Percentiles rank a stretch among this genome's conserved stretches.
Evolutionary conservation across 2,888 invertebrate genomes (phyloP).

Genomic region (Troides aeacus): DNA sequence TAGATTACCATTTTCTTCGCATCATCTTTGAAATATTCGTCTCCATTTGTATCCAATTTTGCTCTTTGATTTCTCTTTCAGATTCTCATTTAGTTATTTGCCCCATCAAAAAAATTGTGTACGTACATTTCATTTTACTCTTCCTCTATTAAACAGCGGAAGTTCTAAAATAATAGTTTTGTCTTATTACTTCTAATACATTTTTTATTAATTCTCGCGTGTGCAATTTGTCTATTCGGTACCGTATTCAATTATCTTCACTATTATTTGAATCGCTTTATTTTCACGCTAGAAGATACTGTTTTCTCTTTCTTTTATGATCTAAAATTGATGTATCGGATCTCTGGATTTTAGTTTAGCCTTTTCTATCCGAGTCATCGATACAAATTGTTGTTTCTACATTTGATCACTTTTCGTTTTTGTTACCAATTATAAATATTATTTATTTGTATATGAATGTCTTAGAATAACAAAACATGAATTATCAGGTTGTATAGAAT

Average conservation of each 20-base stretch:
- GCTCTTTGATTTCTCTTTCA: no score
- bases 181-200: neutral
- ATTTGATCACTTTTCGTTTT: slow-evolving; percentile 37
- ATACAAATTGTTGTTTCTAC: slow-evolving; percentile 37
- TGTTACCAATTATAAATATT: neutral
- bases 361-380: slow-evolving; percentile 39
- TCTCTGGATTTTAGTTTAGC: neutral
- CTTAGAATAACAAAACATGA: no score
- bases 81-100: no score
- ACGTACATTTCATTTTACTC: no score
- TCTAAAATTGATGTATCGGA: slow-evolving; percentile 5
- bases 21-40: no score
- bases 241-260: slow-evolving; percentile 1
- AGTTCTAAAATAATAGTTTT: neutral
- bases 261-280: neutral
- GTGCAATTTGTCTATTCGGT: slow-evolving; percentile 8
- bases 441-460: no score
- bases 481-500: no score
- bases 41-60: no score
- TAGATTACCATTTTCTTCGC: no score
- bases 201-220: neutral
- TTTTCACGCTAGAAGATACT: slow-evolving; percentile 1
- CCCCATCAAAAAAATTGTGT: no score
- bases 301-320: neutral
- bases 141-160: neutral